phyloP scores from a whole-genome alignment of 23 tunicate genomes.

The Ascidia mentula region DNA sequence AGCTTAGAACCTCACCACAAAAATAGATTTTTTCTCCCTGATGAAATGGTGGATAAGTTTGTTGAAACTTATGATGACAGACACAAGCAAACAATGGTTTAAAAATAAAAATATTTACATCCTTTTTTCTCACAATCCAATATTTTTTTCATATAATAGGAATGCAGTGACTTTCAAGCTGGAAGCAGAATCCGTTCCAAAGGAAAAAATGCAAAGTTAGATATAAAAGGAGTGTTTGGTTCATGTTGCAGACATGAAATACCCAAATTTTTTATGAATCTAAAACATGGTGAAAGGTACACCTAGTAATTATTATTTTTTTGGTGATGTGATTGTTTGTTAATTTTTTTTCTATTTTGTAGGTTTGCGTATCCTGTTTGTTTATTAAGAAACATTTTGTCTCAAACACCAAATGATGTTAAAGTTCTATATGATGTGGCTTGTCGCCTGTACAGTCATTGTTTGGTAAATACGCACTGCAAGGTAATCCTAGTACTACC shows the following conservation, averaged over 20 bases:
- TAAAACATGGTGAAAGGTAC: conserved; percentile 18
- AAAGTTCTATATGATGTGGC: not conserved
- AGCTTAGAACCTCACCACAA: not conserved
- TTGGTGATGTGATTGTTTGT: too few relatives aligned
- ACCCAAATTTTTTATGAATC: not conserved
- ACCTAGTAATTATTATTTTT: too few relatives aligned
- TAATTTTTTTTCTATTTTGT: not conserved
- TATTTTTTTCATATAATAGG: not conserved
- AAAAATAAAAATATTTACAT: not conserved
- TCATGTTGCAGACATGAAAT: conserved; percentile 10
- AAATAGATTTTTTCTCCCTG: not conserved
- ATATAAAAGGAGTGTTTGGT: not conserved
- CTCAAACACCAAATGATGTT: not conserved
- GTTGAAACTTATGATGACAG: not conserved
- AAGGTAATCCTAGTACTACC: too few relatives aligned
- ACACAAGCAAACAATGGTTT: not conserved
- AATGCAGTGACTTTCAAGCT: not conserved
- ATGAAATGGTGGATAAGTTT: not conserved
- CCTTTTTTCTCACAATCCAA: not conserved
- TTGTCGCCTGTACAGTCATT: not conserved
- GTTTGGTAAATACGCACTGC: not conserved
- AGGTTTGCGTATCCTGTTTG: not conserved
- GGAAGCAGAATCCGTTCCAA: not conserved
- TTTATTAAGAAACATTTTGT: not conserved
- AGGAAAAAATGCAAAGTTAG: not conserved